Conservation (phyloP, 2,888 invertebrate genomes). For the Drosophila suboccidentalis region DNA sequence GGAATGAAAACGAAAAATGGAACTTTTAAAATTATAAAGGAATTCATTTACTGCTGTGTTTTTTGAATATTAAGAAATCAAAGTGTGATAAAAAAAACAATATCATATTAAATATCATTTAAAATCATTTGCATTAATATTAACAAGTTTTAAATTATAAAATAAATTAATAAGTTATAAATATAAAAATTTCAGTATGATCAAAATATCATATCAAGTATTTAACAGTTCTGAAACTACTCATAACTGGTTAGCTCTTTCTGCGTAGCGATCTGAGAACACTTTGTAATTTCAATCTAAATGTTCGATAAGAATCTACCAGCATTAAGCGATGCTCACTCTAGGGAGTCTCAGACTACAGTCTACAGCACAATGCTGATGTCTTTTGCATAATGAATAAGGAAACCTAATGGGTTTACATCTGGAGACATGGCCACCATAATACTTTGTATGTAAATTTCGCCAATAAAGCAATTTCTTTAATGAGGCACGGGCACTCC, state of each 20-base stretch:
- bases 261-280: constrained; percentile 7
- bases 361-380: constrained; percentile 3
- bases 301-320: constrained; percentile 41
- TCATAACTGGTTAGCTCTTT: not conserved
- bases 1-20: not conserved
- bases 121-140: not conserved
- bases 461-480: constrained; percentile 77
- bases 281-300: constrained; percentile 39
- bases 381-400: constrained; percentile 57
- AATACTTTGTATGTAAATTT: constrained; percentile 77
- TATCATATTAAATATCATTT: too few species aligned
- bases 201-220: not conserved
- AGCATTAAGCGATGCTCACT: constrained; percentile 31
- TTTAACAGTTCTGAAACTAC: not conserved
- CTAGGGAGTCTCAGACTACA: constrained; percentile 7
- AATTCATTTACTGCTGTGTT: too few species aligned
- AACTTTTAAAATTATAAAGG: not conserved
- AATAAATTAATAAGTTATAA: too few species aligned
- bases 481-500: constrained; percentile 69
- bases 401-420: constrained; percentile 69
- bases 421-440: constrained; percentile 70
- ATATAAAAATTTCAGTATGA: not conserved
- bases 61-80: too few species aligned
- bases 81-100: too few species aligned
- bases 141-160: too few species aligned